Percentiles rank a stretch among this genome's conserved stretches.
Conservation (phyloP, 2,797 vertebrate species). For the Sebastes kiyomatsui region DNA sequence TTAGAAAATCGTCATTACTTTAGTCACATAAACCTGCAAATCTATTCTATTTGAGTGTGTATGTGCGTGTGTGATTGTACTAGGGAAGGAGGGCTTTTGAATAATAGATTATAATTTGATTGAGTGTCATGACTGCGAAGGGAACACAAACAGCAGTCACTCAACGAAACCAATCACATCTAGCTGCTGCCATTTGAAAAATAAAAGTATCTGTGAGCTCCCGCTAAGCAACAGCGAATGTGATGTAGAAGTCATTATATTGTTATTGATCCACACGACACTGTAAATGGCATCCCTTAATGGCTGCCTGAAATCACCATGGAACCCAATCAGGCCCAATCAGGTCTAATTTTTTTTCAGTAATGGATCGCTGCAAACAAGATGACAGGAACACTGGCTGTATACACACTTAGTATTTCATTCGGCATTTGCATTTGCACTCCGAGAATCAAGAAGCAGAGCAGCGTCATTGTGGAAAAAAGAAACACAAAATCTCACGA, state of each 20-base stretch:
- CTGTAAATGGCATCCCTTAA: conserved; percentile 71
- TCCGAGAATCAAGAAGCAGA: conserved; percentile 85
- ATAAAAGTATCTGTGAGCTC: conserved; percentile 54
- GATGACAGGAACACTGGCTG: conserved; percentile 86
- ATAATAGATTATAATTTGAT: conserved; percentile 72
- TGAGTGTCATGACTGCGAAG: conserved; percentile 56
- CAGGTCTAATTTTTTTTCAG: conserved; percentile 62
- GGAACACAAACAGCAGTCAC: conserved; percentile 65
- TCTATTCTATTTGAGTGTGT: conserved; percentile 32
- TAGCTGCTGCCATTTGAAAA: conserved; percentile 50
- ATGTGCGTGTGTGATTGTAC: background rate
- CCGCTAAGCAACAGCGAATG: conserved; percentile 64
- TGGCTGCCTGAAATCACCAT: conserved; percentile 71
- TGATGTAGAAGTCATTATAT: conserved; percentile 69
- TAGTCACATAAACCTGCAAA: conserved; percentile 41
- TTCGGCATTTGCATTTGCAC: conserved; percentile 75
- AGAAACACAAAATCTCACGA: conserved; percentile 65
- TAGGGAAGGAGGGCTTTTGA: conserved; percentile 35
- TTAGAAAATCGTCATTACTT: conserved; percentile 48
- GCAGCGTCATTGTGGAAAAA: conserved; percentile 83
- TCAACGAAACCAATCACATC: conserved; percentile 61
- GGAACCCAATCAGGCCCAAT: conserved; percentile 71
- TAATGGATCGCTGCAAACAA: conserved; percentile 67
- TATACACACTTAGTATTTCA: conserved; percentile 73
- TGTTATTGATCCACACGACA: conserved; percentile 71